phyloP scores from a whole-genome alignment of 2,888 invertebrate species.

The Pyrochroa serraticornis region DNA sequence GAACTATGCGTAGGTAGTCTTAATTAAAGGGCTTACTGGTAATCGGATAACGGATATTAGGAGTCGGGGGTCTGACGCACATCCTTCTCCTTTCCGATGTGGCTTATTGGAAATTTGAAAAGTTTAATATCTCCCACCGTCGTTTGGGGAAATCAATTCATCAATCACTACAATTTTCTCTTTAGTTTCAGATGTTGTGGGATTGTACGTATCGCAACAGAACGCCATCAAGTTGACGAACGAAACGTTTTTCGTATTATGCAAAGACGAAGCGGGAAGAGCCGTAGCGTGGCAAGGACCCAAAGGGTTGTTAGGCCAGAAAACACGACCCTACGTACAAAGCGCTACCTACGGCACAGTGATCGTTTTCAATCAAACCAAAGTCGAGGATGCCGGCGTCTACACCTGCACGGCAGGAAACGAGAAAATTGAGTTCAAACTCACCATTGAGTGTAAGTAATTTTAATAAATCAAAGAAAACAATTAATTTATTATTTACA shows the following conservation, averaged over 20 bases:
- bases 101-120: background rate
- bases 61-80: too few species aligned
- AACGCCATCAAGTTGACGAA: slow-evolving; percentile 16
- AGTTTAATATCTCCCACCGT: background rate
- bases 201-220: slow-evolving; percentile 6
- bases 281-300: slow-evolving; percentile 34
- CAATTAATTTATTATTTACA: too few species aligned
- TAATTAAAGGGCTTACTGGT: background rate
- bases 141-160: background rate
- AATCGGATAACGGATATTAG: too few species aligned
- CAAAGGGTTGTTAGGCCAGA: slow-evolving; percentile 36
- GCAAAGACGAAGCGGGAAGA: slow-evolving; percentile 29
- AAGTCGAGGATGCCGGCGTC: slow-evolving; percentile 63
- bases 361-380: slow-evolving; percentile 59
- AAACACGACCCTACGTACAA: slow-evolving; percentile 43
- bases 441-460: slow-evolving; percentile 46
- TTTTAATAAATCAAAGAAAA: too few species aligned
- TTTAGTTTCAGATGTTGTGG: slow-evolving; percentile 18
- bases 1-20: background rate
- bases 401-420: slow-evolving; percentile 64
- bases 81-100: too few species aligned
- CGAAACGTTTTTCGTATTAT: slow-evolving; percentile 25
- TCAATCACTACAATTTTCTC: background rate
- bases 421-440: slow-evolving; percentile 42
- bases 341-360: slow-evolving; percentile 44